Percentiles rank a stretch among this genome's conserved stretches.
Evolutionary conservation across 2,888 invertebrate species (phyloP).

Genomic region (Calameuta filiformis): DNA sequence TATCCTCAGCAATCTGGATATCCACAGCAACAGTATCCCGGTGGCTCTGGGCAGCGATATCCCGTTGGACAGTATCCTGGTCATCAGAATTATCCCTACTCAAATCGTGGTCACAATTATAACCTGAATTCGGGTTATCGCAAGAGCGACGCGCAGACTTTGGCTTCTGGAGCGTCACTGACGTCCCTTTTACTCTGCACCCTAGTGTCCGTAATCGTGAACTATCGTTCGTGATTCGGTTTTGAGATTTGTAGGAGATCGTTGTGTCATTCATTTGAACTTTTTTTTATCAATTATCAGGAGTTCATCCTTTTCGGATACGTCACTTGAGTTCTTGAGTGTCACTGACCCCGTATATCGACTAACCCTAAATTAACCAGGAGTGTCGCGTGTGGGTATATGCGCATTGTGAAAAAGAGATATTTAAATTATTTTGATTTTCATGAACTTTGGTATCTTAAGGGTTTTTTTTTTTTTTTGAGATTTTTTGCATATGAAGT

Average conservation of each 20-base stretch:
- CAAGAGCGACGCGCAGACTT: constrained; percentile 24
- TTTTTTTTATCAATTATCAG: no score
- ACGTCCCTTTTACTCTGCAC: neutral
- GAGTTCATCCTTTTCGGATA: no score
- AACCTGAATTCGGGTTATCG: constrained; percentile 42
- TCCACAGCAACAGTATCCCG: constrained; percentile 29
- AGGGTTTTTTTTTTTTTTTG: no score
- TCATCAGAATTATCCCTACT: constrained; percentile 43
- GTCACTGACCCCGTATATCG: no score
- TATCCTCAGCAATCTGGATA: constrained; percentile 13
- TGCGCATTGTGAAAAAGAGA: no score
- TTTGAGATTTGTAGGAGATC: neutral
- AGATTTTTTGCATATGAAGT: no score
- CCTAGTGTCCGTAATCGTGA: neutral
- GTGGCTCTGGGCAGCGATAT: constrained; percentile 30
- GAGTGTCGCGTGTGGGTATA: no score
- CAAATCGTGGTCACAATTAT: constrained; percentile 37
- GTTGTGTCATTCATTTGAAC: no score
- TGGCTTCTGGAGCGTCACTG: constrained; percentile 20
- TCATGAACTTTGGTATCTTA: no score
- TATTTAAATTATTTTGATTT: no score
- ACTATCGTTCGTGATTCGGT: constrained; percentile 9
- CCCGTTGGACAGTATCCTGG: constrained; percentile 33
- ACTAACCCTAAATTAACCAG: no score
- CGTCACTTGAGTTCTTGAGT: no score